Base-by-base conservation (phyloP, 2,113 vertebrate species). In the Dipodomys merriami region DNA sequence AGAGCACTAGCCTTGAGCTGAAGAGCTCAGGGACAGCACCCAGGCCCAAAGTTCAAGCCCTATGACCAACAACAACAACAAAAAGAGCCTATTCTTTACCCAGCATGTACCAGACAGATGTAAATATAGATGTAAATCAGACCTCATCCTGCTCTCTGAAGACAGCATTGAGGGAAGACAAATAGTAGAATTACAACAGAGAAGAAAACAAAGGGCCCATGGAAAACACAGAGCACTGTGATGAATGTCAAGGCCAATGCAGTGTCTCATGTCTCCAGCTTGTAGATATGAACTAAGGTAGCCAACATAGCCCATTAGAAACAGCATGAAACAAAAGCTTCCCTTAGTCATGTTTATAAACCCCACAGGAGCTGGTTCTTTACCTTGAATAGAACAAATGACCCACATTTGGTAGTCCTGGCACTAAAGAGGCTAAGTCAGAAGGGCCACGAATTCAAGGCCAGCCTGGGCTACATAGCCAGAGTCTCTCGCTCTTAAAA, bases 41-140 rank as follows among this genome's bases (percentile, higher is more conserved):
- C 39, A 39, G 39, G 6, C 39, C 39, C 39, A 39, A 5, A 39
- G 39, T 39, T 39, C 39, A 39, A 39, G 39, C 39, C 39, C 39
- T 5, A 39, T 39, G 39, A 39, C 35, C 35, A 39, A 39, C 35
- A 39, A 39, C 35, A 39, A 39, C 35, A 39, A 39, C 39, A 39
- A 39, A 39, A 39, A 57, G 90, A 74, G 46, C n/a, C 16, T 91
- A 5, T 23, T 35, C 44, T 86, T 16, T 23, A 2, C 35, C 72
- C 79, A 94, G 15, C 62, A 30, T 2, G 11, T 60, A 49, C 88
- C 94, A 87, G 93, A 88, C 74, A 39, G 5, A 39, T 88, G 80
- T 30, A 2, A 79, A 35, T 35, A 44, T 39, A 83, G 35, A 85
- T 46, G 57, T 25, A n/a, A 90, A 46, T 69, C n/a, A 79, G 69